Conservation (phyloP, 2,888 invertebrate species). For the Ormyrus nitidulus region DNA sequence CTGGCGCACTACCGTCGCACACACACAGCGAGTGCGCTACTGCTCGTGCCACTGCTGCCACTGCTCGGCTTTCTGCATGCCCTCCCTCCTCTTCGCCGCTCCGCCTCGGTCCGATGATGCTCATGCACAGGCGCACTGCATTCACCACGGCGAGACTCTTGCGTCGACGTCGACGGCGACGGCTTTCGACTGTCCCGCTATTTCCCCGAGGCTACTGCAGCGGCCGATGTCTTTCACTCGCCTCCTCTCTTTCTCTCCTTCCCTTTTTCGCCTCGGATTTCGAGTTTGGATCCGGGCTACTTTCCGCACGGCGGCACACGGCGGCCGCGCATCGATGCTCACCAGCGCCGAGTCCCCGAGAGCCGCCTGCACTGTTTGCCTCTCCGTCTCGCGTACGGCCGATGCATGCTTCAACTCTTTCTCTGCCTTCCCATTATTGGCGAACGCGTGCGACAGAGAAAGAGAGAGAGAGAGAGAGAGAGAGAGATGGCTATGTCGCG, state of each 20-base stretch:
- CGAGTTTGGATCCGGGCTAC: not conserved
- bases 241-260: not conserved
- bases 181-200: not conserved
- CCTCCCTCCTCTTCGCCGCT: no score
- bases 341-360: no score
- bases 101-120: no score
- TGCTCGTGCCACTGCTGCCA: conserved; percentile 19
- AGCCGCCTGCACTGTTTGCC: no score
- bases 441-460: no score
- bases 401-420: not conserved
- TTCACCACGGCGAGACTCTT: not conserved
- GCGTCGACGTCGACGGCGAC: no score
- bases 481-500: no score
- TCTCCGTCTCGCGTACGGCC: no score
- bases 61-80: not conserved
- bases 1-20: conserved; percentile 59
- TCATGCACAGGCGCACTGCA: not conserved
- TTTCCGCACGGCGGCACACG: not conserved
- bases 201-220: not conserved
- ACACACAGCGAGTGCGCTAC: no score
- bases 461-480: no score
- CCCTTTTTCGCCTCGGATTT: not conserved
- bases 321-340: no score
- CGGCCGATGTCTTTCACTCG: not conserved
- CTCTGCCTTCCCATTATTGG: not conserved